A percentile compares a stretch with the other conserved stretches of the same genome.
Evolutionary conservation across 2,888 invertebrate genomes (phyloP).

Genomic region (Nezara viridula): DNA sequence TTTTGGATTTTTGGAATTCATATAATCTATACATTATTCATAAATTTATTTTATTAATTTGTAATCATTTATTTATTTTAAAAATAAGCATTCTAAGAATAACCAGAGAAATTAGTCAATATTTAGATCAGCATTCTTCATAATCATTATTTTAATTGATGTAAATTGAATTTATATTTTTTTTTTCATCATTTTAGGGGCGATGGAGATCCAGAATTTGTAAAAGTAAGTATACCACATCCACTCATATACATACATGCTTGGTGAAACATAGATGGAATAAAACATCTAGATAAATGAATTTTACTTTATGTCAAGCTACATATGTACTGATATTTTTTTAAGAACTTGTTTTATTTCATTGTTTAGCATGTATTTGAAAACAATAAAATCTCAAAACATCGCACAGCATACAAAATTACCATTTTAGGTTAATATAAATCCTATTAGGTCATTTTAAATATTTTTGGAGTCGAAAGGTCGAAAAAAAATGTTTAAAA

Average conservation of each 20-base stretch:
- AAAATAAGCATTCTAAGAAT: neutral
- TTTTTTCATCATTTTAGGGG: slow-evolving; percentile 66
- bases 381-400: no score
- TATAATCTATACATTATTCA: neutral
- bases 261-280: neutral
- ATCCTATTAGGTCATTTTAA: no score
- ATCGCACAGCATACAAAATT: no score
- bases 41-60: neutral
- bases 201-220: slow-evolving; percentile 86
- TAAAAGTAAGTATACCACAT: slow-evolving; percentile 77
- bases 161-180: slow-evolving; percentile 43
- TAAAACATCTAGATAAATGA: no score
- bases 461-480: no score
- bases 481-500: no score
- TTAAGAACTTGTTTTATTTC: no score
- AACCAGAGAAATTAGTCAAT: neutral
- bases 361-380: no score
- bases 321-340: no score
- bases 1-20: slow-evolving; percentile 6
- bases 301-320: no score
- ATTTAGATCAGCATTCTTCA: neutral
- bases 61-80: neutral
- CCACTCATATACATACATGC: neutral
- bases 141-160: neutral
- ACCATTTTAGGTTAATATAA: no score